A percentile compares a stretch with the other conserved stretches of the same genome.
Evolutionary conservation across 2,797 vertebrate species (phyloP).

Genomic region (Diceros bicornis): DNA sequence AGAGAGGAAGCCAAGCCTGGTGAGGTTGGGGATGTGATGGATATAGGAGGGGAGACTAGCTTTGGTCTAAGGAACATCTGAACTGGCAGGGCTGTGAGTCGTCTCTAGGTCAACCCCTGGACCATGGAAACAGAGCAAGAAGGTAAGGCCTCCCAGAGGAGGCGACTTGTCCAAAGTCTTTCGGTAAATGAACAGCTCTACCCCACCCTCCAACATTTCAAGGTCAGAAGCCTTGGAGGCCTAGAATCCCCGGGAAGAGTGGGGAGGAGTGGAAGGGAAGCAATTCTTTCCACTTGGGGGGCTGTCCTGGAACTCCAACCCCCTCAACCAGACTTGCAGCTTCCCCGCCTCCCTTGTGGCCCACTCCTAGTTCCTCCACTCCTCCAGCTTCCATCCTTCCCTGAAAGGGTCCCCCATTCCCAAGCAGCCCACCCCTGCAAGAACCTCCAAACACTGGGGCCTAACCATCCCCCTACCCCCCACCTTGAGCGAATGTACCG

Average conservation of each 20-base stretch:
- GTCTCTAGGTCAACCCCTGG: not conserved
- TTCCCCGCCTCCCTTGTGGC: not conserved
- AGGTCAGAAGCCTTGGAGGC: not conserved
- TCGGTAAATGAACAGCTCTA: not conserved
- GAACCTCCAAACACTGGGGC: not conserved
- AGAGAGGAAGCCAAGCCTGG: not conserved
- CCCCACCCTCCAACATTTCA: not conserved
- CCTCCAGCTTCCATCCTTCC: not conserved
- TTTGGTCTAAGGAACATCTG: not conserved
- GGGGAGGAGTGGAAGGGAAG: not conserved
- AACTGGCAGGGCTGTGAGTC: not conserved
- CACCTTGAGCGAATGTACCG: conserved; percentile 54
- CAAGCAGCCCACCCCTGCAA: not conserved
- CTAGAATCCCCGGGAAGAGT: not conserved
- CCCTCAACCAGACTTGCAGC: not conserved
- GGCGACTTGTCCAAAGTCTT: not conserved
- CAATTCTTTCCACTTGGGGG: not conserved
- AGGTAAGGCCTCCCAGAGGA: not conserved
- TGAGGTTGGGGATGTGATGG: not conserved
- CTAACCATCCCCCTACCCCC: not conserved
- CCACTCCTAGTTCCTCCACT: not conserved
- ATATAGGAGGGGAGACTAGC: not conserved
- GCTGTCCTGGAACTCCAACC: not conserved
- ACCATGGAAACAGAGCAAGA: not conserved
- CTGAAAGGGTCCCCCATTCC: not conserved